phyloP scores from a whole-genome alignment of 2,888 invertebrate genomes.

The Neoitamus cyanurus region DNA sequence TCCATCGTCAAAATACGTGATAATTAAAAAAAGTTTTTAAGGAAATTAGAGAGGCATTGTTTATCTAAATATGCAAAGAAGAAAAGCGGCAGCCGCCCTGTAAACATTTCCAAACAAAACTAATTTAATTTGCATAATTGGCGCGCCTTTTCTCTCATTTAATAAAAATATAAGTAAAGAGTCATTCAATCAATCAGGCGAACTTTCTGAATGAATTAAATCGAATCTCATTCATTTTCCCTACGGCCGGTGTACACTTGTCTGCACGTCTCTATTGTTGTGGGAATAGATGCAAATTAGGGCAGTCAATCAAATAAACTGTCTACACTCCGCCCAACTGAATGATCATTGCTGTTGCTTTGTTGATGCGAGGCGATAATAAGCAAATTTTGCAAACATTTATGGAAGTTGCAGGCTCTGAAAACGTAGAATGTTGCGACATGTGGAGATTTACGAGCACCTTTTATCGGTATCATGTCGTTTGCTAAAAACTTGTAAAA shows the following conservation, averaged over 20 bases:
- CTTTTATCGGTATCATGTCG: background rate
- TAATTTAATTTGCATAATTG: background rate
- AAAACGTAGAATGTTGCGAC: background rate
- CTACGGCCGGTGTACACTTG: background rate
- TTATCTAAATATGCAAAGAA: background rate
- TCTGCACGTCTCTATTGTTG: background rate
- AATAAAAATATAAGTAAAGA: background rate
- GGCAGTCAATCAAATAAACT: background rate
- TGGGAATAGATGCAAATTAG: background rate
- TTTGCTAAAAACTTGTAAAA: background rate
- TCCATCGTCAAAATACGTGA: too few species aligned
- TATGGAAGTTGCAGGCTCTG: background rate
- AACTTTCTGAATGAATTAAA: background rate
- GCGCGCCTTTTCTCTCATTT: background rate
- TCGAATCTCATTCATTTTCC: background rate
- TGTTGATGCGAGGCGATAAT: background rate
- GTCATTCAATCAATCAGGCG: background rate
- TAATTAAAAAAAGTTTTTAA: too few species aligned
- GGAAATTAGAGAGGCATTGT: background rate
- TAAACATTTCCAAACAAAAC: background rate
- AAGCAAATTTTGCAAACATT: background rate
- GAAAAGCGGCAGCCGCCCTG: background rate
- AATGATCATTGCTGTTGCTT: background rate
- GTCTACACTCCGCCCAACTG: background rate
- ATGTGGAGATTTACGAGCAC: background rate